Base-by-base conservation (phyloP, 2,888 invertebrate genomes). In the Dicyrtomina minuta region DNA sequence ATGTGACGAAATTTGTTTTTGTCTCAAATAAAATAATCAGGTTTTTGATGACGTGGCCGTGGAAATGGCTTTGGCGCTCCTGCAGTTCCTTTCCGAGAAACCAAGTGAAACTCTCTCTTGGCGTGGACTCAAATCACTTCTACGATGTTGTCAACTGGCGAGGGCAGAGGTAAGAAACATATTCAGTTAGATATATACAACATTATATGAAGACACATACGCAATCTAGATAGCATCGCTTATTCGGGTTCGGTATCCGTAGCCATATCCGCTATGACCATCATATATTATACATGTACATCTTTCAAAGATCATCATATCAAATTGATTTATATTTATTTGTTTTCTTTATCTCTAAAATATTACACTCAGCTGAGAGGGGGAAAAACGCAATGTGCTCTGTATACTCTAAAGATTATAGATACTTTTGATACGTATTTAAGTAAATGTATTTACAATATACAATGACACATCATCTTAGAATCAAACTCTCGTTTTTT, bases 21-120 rank as follows among this genome's bases (percentile, higher is more conserved):
- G 2, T 24, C 10, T 22, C 33, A 22, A 22, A 20, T 27, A 26
- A 44, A 43, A 46, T 55, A 74, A 74, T 1, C 82, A 94, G 94
- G 93, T 94, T 70, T 95, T 95, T 83, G 95, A 95, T 82, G 95
- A 95, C 82, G 90, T 94, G 67, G 93, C 93, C 71, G 92, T 93
- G 70, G 95, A 95, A 83, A 83, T 95, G 81, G 88, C 92, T 56
- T 92, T 95, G 91, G 94, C 94, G 64, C 85, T 93, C 79, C 86
- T 95, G 75, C 94, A 95, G 85, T 93, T 89, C 84, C 89, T 94
- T 85, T 90, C 89, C 80, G 77, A 78, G 27, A 87, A 87, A 68
- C 91, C 92, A 33, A 83, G 83, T 39, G 94, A 94, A 58, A 69
- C 74, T 8, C 51, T 77, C 5, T 60, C 91, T 79, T 91, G 85